Evolutionary conservation across 2,888 invertebrate genomes (phyloP), one percentile per base, ranked within the genome.

Genomic region (Phyllotreta cruciferae): DNA sequence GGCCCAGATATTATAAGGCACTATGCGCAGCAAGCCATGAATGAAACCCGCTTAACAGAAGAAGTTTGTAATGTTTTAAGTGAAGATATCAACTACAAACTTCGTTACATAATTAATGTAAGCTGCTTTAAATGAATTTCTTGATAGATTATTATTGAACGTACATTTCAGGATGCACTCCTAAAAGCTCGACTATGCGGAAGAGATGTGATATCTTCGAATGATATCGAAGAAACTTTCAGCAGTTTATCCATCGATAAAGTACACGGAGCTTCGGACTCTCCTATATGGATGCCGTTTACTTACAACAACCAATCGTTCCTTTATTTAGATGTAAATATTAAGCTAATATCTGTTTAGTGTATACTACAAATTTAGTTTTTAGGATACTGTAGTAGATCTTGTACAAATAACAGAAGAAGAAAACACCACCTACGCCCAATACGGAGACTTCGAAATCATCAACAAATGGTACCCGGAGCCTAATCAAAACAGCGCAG

Each of bases 11-110:
- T 78, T 9, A 74, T 80, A 34, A 60, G 68, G 10, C 70, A 70
- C 34, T 79, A 78, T 69, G 75, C 75, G n/a, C 79, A 80, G 72
- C 80, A 81, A 71, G 70, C 75, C 5, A 68, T 71, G 4, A 69
- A 73, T 64, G 78, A 79, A 66, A 37, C 60, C 6, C 74, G 75
- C 61, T 64, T 79, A 49, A 71, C 77, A 7, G 77, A 80, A 53
- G 79, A 80, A 49, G 75, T 78, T 39, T 75, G 74, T 56, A 73
- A 74, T 60, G 66, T 72, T 38, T 70, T 81, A 49, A 74, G 78
- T 34, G 80, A 81, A 71, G 81, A 81, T 73, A 73, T 81, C 35
- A 80, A 79, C 66, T 80, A 80, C 64, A 80, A 78, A 68, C 62
- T 81, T 39, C 72, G 80, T 24, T 77, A 79, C 61, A 75, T 81